Evolutionary conservation across 2,113 vertebrate species (phyloP).

Genomic region (Alligator sinensis): DNA sequence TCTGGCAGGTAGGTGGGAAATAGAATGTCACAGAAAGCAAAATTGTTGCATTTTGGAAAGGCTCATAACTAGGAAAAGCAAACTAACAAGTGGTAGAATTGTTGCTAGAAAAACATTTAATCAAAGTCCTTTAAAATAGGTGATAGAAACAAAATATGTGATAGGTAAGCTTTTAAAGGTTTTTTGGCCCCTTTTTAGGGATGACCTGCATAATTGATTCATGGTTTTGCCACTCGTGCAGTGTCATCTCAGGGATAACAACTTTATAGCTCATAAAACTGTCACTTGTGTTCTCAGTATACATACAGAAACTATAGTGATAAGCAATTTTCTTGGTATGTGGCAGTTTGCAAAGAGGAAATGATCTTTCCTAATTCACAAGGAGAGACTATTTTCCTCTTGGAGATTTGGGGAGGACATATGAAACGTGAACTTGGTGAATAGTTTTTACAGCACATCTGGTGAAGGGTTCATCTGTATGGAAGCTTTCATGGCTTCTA

Average conservation of each 20-base stretch:
- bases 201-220: slow-evolving; percentile 1
- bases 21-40: background rate
- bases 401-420: background rate
- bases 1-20: background rate
- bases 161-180: background rate
- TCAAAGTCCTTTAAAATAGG: background rate
- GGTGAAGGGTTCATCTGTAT: slow-evolving; percentile 1
- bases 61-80: background rate
- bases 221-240: background rate
- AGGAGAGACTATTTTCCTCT: background rate
- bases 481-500: background rate
- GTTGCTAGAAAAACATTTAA: background rate
- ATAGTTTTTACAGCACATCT: background rate
- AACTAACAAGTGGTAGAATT: background rate
- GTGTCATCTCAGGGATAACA: background rate
- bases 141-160: background rate
- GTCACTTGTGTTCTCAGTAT: background rate
- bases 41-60: background rate
- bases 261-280: background rate
- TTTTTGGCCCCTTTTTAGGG: background rate
- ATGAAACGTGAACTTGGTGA: background rate
- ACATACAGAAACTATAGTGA: background rate
- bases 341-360: background rate
- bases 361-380: too few relatives aligned
- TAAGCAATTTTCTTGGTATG: background rate